phyloP scores from a whole-genome alignment of 92 coral and sea anemone species.

The Micromussa lordhowensis region DNA sequence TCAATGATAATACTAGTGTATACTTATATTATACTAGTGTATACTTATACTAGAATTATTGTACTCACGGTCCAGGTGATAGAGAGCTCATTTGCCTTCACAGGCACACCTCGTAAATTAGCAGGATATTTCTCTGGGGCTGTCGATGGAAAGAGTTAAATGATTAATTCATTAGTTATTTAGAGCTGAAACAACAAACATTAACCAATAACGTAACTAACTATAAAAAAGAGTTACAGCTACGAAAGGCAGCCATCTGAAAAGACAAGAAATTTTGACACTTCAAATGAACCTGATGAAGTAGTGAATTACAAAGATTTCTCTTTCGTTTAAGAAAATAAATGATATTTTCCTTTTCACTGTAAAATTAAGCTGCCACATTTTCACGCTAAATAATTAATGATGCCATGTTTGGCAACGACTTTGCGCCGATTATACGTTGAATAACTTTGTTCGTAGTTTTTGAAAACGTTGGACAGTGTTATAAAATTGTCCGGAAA shows the following conservation, averaged over 20 bases:
- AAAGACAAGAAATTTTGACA: background rate
- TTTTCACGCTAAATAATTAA: background rate
- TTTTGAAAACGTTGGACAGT: no score
- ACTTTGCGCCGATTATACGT: background rate
- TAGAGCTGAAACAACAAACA: background rate
- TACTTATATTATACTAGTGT: no score
- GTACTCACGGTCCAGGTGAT: conserved; percentile 79
- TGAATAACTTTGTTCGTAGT: background rate
- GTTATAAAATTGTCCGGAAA: background rate
- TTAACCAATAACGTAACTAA: background rate
- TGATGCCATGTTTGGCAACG: background rate
- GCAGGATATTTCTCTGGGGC: conserved; percentile 49
- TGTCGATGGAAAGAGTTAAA: background rate
- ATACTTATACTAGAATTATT: background rate
- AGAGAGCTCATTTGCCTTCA: conserved; percentile 69
- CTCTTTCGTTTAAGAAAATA: no score
- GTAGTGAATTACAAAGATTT: background rate
- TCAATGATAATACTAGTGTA: no score
- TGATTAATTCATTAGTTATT: no score
- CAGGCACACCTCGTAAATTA: conserved; percentile 67
- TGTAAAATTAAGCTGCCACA: background rate
- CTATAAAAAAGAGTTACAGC: no score
- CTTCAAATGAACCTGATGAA: background rate
- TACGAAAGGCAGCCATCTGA: no score
- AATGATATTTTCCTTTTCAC: no score